These are phyloP conservation scores for Lineus longissimus DNA, from an alignment of 1,140 invertebrate genomes.

Conservation along the genomic window DNA sequence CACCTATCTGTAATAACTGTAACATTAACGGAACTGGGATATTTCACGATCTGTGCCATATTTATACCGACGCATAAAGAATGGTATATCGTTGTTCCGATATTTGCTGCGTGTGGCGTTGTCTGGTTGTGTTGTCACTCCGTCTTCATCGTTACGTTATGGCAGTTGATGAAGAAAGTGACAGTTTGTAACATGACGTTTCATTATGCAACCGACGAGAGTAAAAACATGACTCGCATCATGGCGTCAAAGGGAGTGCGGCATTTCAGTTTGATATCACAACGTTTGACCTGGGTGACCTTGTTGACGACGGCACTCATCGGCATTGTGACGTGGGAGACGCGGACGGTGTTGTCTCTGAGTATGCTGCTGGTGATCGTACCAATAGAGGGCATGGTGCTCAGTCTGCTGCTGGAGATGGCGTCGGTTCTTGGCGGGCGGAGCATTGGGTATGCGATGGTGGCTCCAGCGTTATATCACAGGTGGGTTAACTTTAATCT, in stretches of 20 bases:
- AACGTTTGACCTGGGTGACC: constrained; percentile 38
- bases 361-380: constrained; percentile 37
- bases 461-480: constrained; percentile 39
- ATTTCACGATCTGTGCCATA: constrained; percentile 29
- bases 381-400: constrained; percentile 39
- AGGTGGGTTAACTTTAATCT: constrained; percentile 26
- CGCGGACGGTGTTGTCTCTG: constrained; percentile 39
- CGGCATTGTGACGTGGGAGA: constrained; percentile 41
- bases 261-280: constrained; percentile 47
- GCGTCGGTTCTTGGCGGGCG: constrained; percentile 45
- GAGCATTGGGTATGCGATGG: constrained; percentile 48
- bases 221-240: constrained; percentile 39
- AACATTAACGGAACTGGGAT: constrained; percentile 32
- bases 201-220: constrained; percentile 28
- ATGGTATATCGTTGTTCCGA: constrained; percentile 48
- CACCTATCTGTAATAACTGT: constrained; percentile 30
- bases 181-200: constrained; percentile 41
- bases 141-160: constrained; percentile 37
- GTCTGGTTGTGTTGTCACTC: constrained; percentile 46
- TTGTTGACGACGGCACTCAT: constrained; percentile 38
- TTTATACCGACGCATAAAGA: constrained; percentile 44
- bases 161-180: constrained; percentile 48
- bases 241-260: constrained; percentile 49
- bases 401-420: constrained; percentile 46
- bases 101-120: constrained; percentile 35